Evolutionary conservation across 2,888 invertebrate species (phyloP).

Genomic region (Limnephilus auricula): DNA sequence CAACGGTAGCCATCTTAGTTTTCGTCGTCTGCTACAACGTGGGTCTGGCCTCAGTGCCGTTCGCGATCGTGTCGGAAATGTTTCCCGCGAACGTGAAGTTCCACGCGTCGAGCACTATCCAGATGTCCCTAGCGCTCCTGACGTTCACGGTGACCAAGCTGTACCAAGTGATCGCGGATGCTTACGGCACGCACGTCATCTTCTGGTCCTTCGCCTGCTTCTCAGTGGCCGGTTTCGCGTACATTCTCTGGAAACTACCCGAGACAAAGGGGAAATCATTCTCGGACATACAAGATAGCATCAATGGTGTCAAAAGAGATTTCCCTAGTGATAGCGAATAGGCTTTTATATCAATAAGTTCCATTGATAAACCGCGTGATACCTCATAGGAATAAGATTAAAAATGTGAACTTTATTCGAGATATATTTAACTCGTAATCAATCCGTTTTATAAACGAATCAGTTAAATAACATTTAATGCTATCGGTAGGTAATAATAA

Average conservation of each 20-base stretch:
- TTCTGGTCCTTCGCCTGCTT: conserved; percentile 82
- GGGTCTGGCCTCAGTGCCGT: conserved; percentile 79
- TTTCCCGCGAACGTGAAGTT: conserved; percentile 81
- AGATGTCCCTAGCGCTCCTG: conserved; percentile 78
- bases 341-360: not conserved
- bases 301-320: conserved; percentile 68
- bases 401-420: not conserved
- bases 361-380: not conserved
- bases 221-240: conserved; percentile 79
- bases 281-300: conserved; percentile 80
- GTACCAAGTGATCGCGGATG: conserved; percentile 79
- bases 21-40: conserved; percentile 80
- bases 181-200: conserved; percentile 80
- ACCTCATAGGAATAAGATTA: not conserved
- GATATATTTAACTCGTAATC: too few species aligned
- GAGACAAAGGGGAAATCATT: conserved; percentile 86
- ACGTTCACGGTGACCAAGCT: conserved; percentile 81
- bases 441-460: not conserved
- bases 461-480: not conserved
- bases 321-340: not conserved
- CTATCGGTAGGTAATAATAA: not conserved
- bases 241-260: conserved; percentile 79
- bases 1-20: conserved; percentile 76
- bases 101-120: conserved; percentile 79
- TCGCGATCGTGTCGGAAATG: conserved; percentile 81